phyloP scores from a whole-genome alignment of 2,888 invertebrate species.

The Andrena haemorrhoa region DNA sequence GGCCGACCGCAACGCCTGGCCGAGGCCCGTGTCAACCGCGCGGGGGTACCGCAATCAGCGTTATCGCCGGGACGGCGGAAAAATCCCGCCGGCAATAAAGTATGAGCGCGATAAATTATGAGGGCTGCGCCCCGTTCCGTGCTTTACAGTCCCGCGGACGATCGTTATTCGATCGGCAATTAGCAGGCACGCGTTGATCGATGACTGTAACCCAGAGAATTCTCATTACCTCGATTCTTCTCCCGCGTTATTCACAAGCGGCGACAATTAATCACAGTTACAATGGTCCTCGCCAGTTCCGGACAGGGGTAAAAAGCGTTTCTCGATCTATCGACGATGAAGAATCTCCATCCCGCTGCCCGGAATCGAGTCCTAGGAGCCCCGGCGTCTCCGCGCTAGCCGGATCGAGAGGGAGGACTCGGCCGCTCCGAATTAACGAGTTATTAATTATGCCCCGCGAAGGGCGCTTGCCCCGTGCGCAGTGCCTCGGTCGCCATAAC shows the following conservation, averaged over 20 bases:
- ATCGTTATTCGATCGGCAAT: slow-evolving; percentile 71
- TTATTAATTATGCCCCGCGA: slow-evolving; percentile 29
- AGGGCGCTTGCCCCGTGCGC: neutral
- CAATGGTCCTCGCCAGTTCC: slow-evolving; percentile 44
- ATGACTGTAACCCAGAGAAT: slow-evolving; percentile 67
- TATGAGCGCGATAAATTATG: slow-evolving; percentile 60
- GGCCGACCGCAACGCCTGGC: slow-evolving; percentile 36
- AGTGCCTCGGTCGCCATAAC: slow-evolving; percentile 8
- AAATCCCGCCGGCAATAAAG: slow-evolving; percentile 46
- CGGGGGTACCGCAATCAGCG: slow-evolving; percentile 30
- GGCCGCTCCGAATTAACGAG: slow-evolving; percentile 8
- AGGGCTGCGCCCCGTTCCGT: slow-evolving; percentile 32
- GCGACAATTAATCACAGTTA: slow-evolving; percentile 61
- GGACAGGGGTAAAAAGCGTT: slow-evolving; percentile 27
- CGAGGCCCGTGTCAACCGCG: slow-evolving; percentile 39
- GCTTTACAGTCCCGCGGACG: slow-evolving; percentile 52
- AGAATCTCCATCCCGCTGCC: neutral
- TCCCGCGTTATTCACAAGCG: slow-evolving; percentile 61
- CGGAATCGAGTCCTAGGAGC: neutral
- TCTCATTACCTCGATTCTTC: slow-evolving; percentile 70
- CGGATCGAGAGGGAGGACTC: neutral
- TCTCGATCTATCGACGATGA: slow-evolving; percentile 44
- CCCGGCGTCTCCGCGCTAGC: neutral
- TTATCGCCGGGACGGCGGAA: slow-evolving; percentile 40
- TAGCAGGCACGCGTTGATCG: slow-evolving; percentile 67